These are phyloP conservation scores for Cerastis rubricosa DNA, from an alignment of 2,888 invertebrate genomes.

Conservation along the genomic window DNA sequence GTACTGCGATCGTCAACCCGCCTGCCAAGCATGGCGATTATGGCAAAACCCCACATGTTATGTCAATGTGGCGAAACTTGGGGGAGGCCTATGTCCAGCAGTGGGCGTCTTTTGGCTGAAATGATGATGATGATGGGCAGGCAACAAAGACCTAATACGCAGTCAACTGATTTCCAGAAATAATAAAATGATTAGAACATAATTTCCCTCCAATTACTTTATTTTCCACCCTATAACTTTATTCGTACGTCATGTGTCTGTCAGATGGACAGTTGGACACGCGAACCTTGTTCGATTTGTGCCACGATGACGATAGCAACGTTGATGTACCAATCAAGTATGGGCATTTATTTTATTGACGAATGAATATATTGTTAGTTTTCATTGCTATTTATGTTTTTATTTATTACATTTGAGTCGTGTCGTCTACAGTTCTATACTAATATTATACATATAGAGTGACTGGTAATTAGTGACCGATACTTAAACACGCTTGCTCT, in stretches of 20 bases:
- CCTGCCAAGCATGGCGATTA: too few species aligned
- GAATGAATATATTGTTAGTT: neutral
- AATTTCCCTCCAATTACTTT: constrained; percentile 23
- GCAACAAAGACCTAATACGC: neutral
- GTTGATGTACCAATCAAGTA: constrained; percentile 30
- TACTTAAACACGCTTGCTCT: too few species aligned
- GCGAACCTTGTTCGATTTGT: constrained; percentile 21
- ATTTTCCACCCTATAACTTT: constrained; percentile 25
- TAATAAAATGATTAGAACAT: constrained; percentile 14
- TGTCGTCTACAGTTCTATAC: too few species aligned
- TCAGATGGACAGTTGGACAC: constrained; percentile 36
- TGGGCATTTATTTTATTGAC: constrained; percentile 11
- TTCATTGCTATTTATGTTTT: neutral
- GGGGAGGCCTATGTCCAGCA: too few species aligned
- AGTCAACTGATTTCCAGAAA: neutral
- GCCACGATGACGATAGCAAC: constrained; percentile 6
- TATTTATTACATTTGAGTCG: too few species aligned
- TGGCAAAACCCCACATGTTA: too few species aligned
- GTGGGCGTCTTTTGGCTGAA: too few species aligned
- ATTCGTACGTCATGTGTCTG: neutral
- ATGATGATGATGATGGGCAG: too few species aligned
- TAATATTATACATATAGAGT: too few species aligned
- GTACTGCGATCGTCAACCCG: too few species aligned
- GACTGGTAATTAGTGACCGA: too few species aligned
- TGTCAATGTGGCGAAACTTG: too few species aligned